Evolutionary conservation across 2,888 invertebrate genomes (phyloP).

Genomic region (Leptinotarsa tumamoca): DNA sequence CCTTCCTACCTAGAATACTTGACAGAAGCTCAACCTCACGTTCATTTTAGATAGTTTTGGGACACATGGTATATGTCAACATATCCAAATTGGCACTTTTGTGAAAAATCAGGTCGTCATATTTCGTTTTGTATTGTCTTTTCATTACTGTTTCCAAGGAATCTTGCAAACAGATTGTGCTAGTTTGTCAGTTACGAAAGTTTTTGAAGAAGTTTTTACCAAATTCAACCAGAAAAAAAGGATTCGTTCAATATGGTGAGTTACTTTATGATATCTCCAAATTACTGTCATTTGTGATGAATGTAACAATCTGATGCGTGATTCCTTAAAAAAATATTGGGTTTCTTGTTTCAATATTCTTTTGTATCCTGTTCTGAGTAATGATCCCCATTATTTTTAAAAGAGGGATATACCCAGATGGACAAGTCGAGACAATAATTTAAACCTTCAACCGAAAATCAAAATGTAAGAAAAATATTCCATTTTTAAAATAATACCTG

Average conservation of each 20-base stretch:
- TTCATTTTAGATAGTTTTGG: background rate
- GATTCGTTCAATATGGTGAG: conserved; percentile 4
- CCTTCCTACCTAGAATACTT: too few relatives aligned
- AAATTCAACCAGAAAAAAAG: conserved; percentile 2
- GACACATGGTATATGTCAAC: background rate
- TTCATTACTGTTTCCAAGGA: conserved; percentile 10
- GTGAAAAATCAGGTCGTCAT: background rate
- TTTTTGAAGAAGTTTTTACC: conserved; percentile 6
- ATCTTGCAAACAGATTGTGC: conserved; percentile 4
- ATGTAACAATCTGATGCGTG: background rate
- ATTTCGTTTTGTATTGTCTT: conserved; percentile 1
- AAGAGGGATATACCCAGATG: too few relatives aligned
- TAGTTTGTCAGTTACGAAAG: conserved; percentile 3
- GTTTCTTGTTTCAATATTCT: background rate
- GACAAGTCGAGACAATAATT: too few relatives aligned
- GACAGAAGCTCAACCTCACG: too few relatives aligned
- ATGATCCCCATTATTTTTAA: too few relatives aligned
- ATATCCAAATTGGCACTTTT: background rate
- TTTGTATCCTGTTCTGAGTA: too few relatives aligned
- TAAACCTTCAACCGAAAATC: too few relatives aligned
- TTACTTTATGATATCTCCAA: background rate
- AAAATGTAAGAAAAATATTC: too few relatives aligned
- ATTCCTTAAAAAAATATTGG: background rate
- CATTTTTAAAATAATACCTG: too few relatives aligned
- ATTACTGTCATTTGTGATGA: background rate